Percentiles rank a stretch among this genome's conserved stretches.
phyloP scores from a whole-genome alignment of 2,888 invertebrate genomes.

The Cabera pusaria region DNA sequence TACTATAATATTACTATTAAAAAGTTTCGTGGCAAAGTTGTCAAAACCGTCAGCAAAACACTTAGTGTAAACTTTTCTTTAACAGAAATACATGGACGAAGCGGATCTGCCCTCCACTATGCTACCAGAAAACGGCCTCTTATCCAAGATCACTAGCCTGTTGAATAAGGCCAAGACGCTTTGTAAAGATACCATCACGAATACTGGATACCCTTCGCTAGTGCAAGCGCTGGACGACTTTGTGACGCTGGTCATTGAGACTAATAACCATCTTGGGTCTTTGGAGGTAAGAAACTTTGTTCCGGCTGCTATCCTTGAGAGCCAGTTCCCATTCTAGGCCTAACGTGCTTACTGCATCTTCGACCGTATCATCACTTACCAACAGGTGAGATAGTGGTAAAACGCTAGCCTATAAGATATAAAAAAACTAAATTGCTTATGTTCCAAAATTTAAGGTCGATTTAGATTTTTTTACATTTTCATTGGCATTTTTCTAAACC shows the following conservation, averaged over 20 bases:
- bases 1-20: not conserved
- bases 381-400: too few relatives aligned
- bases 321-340: too few relatives aligned
- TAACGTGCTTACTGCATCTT: too few relatives aligned
- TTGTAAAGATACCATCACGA: slow-evolving; percentile 85
- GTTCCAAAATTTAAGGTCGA: too few relatives aligned
- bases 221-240: slow-evolving; percentile 86
- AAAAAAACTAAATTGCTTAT: too few relatives aligned
- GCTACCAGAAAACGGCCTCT: slow-evolving; percentile 55
- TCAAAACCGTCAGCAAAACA: too few relatives aligned
- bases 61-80: too few relatives aligned
- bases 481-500: too few relatives aligned
- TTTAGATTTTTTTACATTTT: too few relatives aligned
- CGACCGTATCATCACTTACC: too few relatives aligned
- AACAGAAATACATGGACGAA: slow-evolving; percentile 72
- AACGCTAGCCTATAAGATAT: too few relatives aligned
- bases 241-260: slow-evolving; percentile 86
- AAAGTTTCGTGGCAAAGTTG: slow-evolving; percentile 8
- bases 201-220: slow-evolving; percentile 83
- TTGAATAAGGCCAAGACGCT: slow-evolving; percentile 85
- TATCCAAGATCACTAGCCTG: slow-evolving; percentile 64
- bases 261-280: slow-evolving; percentile 86
- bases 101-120: slow-evolving; percentile 51
- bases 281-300: slow-evolving; percentile 84
- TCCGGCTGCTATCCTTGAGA: too few relatives aligned